Evolutionary conservation across 2,888 invertebrate genomes (phyloP).

Genomic region (Dugesia japonica): DNA sequence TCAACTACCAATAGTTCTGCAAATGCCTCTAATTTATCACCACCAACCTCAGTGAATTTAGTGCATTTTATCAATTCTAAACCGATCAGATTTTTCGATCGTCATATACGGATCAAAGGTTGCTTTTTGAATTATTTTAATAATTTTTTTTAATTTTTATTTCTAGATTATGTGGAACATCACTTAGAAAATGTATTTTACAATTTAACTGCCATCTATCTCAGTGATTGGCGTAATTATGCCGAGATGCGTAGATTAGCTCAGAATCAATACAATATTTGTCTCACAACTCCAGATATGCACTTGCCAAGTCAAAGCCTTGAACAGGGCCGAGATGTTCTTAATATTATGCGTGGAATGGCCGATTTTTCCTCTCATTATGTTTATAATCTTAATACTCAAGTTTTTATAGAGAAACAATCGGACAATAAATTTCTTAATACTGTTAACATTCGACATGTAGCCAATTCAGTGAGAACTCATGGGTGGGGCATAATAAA

Average conservation of each 20-base stretch:
- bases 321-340: constrained; percentile 76
- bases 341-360: constrained; percentile 90
- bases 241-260: constrained; percentile 87
- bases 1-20: neutral
- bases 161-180: constrained; percentile 58
- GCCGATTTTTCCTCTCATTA: constrained; percentile 80
- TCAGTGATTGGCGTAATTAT: constrained; percentile 93
- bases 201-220: constrained; percentile 82
- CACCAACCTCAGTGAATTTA: constrained; percentile 36
- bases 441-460: constrained; percentile 79
- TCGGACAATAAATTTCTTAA: constrained; percentile 82
- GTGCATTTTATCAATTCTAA: constrained; percentile 54
- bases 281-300: constrained; percentile 68
- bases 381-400: constrained; percentile 82
- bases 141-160: constrained; percentile 6
- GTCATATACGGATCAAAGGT: constrained; percentile 57
- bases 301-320: constrained; percentile 84
- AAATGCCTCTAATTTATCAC: neutral
- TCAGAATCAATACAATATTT: constrained; percentile 58
- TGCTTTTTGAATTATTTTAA: constrained; percentile 36
- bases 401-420: constrained; percentile 59
- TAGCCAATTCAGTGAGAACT: constrained; percentile 85
- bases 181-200: constrained; percentile 86
- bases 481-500: constrained; percentile 91
- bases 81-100: constrained; percentile 51